Base-by-base conservation (phyloP, 2,113 vertebrate species). In the Coregonus clupeaformis region DNA sequence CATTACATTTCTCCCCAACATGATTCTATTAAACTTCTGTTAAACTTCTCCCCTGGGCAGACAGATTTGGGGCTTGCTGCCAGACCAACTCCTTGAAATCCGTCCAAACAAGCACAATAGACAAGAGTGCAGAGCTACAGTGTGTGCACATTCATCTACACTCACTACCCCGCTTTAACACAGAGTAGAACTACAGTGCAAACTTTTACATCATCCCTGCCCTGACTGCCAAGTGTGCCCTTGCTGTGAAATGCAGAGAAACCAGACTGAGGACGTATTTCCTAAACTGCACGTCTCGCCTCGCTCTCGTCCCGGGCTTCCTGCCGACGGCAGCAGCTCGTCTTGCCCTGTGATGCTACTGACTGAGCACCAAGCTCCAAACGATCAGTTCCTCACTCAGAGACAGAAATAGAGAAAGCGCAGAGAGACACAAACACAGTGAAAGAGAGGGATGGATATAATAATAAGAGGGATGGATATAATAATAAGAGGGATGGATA, bases 21-120 rank as follows among this genome's bases (percentile, higher is more conserved):
- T 45, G 62, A 25, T 11, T 62, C 66, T 60, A 22, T 24, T 60
- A 60, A 16, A 60, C 57, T 60, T 60, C 20, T 27, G 52, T 57
- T 57, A 47, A 45, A 68, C 57, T 45, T 64, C 57, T 9, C 32
- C 25, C 66, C 25, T 62, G 24, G 68, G 73, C 47, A 68, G 63
- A 76, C 55, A 75, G 72, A 68, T 69, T 68, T 25, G 55, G 72
- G 79, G 80, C 74, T 69, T 66, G 24, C 27, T 64, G 85, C 80
- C 82, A 86, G 77, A 71, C 72, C 70, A 68, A 68, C 57, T 30
- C 74, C 73, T 86, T 80, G 77, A 77, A 78, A 77, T 59, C 6
- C 47, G 47, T 85, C 76, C 79, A 77, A 67, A 70, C 65, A 36
- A 60, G 71, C 32, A 60, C 70, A 63, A 65, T 11, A 55, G 70